Evolutionary conservation across 1,140 invertebrate species (phyloP).

Genomic region (Armadillidium nasatum): DNA sequence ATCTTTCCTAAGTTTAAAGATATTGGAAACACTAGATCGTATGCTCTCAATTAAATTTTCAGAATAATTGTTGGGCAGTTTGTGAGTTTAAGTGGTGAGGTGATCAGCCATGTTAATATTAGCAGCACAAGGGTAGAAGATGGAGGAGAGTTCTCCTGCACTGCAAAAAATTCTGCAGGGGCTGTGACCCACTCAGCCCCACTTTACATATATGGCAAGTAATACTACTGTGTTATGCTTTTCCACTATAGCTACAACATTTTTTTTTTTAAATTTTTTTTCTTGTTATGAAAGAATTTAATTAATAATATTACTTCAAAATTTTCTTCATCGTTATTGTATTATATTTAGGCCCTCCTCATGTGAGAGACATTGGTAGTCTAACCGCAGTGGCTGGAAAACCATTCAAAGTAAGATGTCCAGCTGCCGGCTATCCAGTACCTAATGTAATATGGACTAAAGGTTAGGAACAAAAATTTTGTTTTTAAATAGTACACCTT

Average conservation of each 20-base stretch:
- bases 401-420: constrained; percentile 80
- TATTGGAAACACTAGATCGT: too few relatives aligned
- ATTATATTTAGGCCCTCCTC: constrained; percentile 65
- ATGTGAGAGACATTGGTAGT: constrained; percentile 84
- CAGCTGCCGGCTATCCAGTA: constrained; percentile 87
- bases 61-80: constrained; percentile 76
- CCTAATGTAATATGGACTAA: constrained; percentile 81
- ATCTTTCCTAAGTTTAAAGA: too few relatives aligned
- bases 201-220: constrained; percentile 77
- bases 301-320: too few relatives aligned
- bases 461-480: constrained; percentile 54
- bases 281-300: neutral
- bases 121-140: constrained; percentile 75
- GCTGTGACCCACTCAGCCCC: constrained; percentile 67
- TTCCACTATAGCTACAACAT: neutral
- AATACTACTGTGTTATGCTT: neutral
- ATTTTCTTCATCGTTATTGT: neutral
- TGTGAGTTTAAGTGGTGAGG: constrained; percentile 72
- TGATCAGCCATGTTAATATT: constrained; percentile 81
- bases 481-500: too few relatives aligned
- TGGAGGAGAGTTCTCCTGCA: constrained; percentile 77
- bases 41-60: too few relatives aligned
- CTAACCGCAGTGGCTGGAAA: constrained; percentile 81
- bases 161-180: constrained; percentile 71
- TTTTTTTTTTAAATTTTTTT: neutral